Evolutionary conservation across 1,140 invertebrate genomes (phyloP).

Genomic region (Diorhabda elongata): DNA sequence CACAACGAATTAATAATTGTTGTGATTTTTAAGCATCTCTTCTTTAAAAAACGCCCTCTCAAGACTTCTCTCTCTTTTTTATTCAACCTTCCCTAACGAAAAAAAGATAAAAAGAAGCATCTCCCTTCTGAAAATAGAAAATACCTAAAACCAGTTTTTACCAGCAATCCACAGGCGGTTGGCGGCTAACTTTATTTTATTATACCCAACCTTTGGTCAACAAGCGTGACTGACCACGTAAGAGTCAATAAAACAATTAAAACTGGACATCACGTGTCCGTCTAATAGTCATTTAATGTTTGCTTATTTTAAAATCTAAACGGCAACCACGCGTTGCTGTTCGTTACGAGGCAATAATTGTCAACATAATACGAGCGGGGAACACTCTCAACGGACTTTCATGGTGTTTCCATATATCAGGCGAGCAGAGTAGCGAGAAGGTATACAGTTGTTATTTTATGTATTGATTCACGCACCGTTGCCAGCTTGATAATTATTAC

Average conservation of each 20-base stretch:
- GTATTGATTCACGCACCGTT: no score
- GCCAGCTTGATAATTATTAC: no score
- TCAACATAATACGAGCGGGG: not conserved
- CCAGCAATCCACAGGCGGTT: not conserved
- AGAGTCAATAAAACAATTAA: not conserved
- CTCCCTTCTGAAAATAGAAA: not conserved
- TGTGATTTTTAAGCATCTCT: no score
- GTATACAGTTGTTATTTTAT: not conserved
- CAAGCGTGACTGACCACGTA: not conserved
- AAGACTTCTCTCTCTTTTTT: no score
- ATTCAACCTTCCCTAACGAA: not conserved
- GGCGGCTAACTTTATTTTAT: not conserved
- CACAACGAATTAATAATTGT: no score
- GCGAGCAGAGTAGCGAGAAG: not conserved
- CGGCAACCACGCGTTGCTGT: not conserved
- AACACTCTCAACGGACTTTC: not conserved
- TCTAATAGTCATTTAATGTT: not conserved
- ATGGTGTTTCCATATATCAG: not conserved
- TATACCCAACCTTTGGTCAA: not conserved
- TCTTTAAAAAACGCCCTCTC: no score
- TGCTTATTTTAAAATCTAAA: not conserved
- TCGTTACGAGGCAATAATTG: not conserved
- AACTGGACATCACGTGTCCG: not conserved
- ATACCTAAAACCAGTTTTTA: not conserved
- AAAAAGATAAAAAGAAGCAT: not conserved